Percentiles rank a stretch among this genome's conserved stretches.
These are phyloP conservation scores for Nineta flava DNA, from an alignment of 2,888 invertebrate species.

Conservation along the genomic window DNA sequence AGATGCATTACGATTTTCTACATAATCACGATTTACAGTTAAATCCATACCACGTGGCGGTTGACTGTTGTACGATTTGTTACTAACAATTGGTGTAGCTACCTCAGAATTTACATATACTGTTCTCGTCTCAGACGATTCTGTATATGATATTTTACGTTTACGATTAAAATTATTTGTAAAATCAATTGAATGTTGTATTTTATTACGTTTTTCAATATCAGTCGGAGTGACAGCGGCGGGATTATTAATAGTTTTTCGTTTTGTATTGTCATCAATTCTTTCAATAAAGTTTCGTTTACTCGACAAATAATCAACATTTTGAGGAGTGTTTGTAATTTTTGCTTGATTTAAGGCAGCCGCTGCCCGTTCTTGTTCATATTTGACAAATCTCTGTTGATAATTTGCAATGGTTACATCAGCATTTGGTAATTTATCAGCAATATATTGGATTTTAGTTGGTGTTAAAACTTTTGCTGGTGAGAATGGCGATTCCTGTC, in stretches of 20 bases:
- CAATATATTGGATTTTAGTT: slow-evolving; percentile 6
- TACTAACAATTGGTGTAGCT: not conserved
- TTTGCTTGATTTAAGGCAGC: not conserved
- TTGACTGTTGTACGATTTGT: not conserved
- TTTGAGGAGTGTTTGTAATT: not conserved
- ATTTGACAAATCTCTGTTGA: slow-evolving; percentile 7
- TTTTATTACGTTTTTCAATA: not conserved
- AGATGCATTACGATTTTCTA: slow-evolving; percentile 6
- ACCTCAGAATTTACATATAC: not conserved
- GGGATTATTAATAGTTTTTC: not conserved
- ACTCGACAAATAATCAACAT: not conserved
- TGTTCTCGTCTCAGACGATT: not conserved
- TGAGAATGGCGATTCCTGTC: not conserved
- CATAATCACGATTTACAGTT: slow-evolving; percentile 4
- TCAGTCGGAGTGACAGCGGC: not conserved
- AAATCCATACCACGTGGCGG: slow-evolving; percentile 2
- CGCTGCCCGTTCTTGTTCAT: slow-evolving; percentile 4
- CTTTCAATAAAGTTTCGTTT: not conserved
- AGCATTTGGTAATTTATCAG: slow-evolving; percentile 5
- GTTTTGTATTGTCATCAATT: not conserved
- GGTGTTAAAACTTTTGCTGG: slow-evolving; percentile 3
- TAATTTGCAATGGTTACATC: slow-evolving; percentile 5
- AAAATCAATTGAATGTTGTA: not conserved
- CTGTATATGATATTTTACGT: slow-evolving; percentile 5
- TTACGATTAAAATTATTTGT: slow-evolving; percentile 2